Base-by-base conservation (phyloP, 2,797 vertebrate species). In the Gymnothorax reevesii region DNA sequence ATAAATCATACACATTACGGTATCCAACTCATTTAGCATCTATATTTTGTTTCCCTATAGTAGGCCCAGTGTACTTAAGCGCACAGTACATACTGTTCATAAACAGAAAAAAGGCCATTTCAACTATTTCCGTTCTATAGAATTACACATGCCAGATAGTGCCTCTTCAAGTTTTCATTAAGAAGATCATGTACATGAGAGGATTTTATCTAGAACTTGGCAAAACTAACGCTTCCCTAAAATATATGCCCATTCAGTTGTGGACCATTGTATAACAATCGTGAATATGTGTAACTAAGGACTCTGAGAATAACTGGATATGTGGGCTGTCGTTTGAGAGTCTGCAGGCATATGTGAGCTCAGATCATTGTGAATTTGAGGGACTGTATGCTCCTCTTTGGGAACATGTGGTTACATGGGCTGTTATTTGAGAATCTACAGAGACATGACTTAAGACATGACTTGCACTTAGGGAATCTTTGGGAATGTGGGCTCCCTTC, bases 31-130 rank as follows among this genome's bases (percentile, higher is more conserved):
- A 85, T 75, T 85, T 57, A 22, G 25, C 17, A 25, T 85, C 52
- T 15, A 57, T 7, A 52, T 85, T 85, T 75, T 85, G 66, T 60
- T 84, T 22, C 83, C 17, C 83, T 84, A 84, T 20, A 49, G 17
- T 84, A 84, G n/a, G n/a, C n/a, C n/a, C n/a, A n/a, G 52, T 25
- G 42, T 84, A 64, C 27, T 9, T 20, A 49, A 10, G 20, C 60
- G 12, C 57, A 52, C 9, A 64, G 64, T 20, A 42, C 66, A 17
- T 42, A 42, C 33, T 42, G 33, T 84, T 10, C 59, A 64, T 84
- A 49, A 49, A 20, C 27, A 33, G 27, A 20, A 7, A 42, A 66
- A 1, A 49, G 52, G 59, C 15, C 49, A 42, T 62, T 64, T 80
- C 33, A 42, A 2, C 33, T 54, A 22, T 80, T 10, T 83, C 12